Evolutionary conservation across 1,140 invertebrate species (phyloP).

Genomic region (Acromyrmex charruanus): DNA sequence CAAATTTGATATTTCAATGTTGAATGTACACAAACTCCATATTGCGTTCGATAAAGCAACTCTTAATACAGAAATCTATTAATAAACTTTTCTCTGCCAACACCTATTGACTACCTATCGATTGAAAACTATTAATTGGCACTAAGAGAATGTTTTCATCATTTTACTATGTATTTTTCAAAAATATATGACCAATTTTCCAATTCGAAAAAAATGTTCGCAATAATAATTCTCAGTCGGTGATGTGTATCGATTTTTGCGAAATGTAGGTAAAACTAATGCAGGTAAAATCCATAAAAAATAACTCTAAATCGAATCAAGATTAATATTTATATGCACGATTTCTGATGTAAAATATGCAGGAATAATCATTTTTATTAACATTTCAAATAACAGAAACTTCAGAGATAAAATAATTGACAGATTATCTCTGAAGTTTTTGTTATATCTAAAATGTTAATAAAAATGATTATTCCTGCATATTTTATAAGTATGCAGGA

Average conservation of each 20-base stretch:
- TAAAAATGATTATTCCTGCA: not conserved
- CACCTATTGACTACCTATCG: not conserved
- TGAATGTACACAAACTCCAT: not conserved
- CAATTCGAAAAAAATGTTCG: not conserved
- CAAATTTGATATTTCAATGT: not conserved
- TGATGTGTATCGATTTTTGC: not conserved
- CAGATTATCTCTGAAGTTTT: constrained; percentile 3
- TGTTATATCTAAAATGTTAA: not conserved
- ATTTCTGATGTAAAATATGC: no score
- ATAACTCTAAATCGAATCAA: not conserved
- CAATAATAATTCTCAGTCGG: not conserved
- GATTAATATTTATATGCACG: not conserved
- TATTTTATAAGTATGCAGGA: not conserved
- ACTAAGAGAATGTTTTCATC: not conserved
- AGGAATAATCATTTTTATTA: no score
- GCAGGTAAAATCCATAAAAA: not conserved
- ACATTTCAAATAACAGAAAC: no score
- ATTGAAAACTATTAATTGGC: not conserved
- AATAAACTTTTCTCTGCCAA: not conserved
- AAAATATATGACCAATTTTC: not conserved
- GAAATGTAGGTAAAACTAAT: not conserved
- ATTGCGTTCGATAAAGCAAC: not conserved
- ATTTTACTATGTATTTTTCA: not conserved
- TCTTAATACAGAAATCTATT: not conserved
- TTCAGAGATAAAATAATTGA: not conserved